Conservation (phyloP, 2,797 vertebrate genomes). For the Ataeniobius toweri region DNA sequence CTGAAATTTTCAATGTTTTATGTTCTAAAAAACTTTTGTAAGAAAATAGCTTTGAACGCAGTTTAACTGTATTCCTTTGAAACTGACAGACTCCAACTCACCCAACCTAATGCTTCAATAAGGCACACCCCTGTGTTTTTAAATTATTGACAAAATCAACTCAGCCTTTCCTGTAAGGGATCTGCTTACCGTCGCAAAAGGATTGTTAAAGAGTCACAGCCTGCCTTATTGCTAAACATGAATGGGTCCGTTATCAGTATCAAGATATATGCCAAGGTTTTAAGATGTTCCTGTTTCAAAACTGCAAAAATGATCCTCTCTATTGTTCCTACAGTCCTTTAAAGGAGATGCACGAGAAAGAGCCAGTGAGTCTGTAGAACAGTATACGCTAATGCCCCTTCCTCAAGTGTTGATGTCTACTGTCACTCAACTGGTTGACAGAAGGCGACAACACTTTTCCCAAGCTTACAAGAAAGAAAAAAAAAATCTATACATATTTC, state of each 20-base stretch:
- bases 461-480: not conserved
- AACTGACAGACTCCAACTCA: conserved; percentile 41
- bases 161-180: conserved; percentile 15
- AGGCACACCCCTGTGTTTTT: conserved; percentile 32
- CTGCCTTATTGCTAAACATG: not conserved
- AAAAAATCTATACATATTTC: not conserved
- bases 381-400: not conserved
- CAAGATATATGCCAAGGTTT: not conserved
- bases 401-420: not conserved
- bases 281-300: not conserved
- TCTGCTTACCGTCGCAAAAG: not conserved
- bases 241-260: not conserved
- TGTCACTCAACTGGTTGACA: not conserved
- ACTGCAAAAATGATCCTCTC: not conserved
- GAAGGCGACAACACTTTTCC: not conserved
- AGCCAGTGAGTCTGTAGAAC: not conserved
- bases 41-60: not conserved
- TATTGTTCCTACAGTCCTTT: too few species aligned
- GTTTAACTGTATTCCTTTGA: conserved; percentile 26
- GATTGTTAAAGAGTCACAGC: not conserved
- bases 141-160: conserved; percentile 50
- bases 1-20: conserved; percentile 19
- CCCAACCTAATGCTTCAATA: conserved; percentile 27
- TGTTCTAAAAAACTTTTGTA: conserved; percentile 1
- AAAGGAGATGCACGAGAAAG: too few species aligned